Base-by-base conservation (phyloP, 2,888 invertebrate species). In the Acrocyrtus sp. region DNA sequence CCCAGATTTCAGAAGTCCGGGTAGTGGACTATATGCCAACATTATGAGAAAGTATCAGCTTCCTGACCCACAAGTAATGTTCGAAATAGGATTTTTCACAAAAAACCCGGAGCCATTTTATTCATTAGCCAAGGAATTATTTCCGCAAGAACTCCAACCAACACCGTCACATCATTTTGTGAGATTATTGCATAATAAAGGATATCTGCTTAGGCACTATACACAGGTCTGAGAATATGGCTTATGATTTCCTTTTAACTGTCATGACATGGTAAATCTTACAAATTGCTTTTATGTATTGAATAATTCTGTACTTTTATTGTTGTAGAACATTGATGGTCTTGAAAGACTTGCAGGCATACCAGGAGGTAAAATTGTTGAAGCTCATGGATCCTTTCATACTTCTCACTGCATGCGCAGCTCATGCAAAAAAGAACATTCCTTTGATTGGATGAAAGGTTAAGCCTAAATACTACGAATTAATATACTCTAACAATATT, bases 1-100 rank as follows among this genome's bases (percentile, higher is more conserved):
- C 80, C 98, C 98, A 21, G 98, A 98, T 84, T 98, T 98, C 84
- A 90, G 98, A 22, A 94, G 95, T 21, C 96, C 96, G 0, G 93
- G 91, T 27, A 92, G 93, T 63, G 98, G 98, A 0, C 86, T 98
- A 0, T 98, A 98, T 84, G 89, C 92, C 84, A 96, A 97, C 84
- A 86, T 98, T 51, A 74, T 76, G 62, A 89, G 92, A 81, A 94
- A 96, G 83, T 98, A 96, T 84, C 90, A 96, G 79, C 86, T 98
- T 48, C 95, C 96, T 0, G 89, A 94, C 85, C 96, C 97, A 0
- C 92, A 94, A 83, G 93, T 95, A 0, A 93, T 98, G 81, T 98
- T 98, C 84, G 94, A 95, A 83, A 88, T 97, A 61, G 90, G 90
- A 69, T 97, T 92, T 85, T 98, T 98, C 83, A 85, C 89, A 82